These are phyloP conservation scores for Cantharis rufa DNA, from an alignment of 2,888 invertebrate genomes.

Conservation along the genomic window DNA sequence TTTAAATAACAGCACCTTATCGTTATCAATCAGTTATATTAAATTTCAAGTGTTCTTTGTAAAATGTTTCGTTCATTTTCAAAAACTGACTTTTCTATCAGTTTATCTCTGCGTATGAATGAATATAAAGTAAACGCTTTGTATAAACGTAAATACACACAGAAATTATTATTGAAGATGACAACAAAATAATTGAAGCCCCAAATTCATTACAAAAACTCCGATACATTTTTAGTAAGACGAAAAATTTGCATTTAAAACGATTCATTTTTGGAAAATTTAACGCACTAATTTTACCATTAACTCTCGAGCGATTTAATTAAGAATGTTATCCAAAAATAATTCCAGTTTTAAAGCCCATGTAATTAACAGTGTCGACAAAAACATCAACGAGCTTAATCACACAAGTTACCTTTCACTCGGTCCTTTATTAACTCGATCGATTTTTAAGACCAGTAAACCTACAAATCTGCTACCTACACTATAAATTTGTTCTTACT, in stretches of 20 bases:
- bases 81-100: background rate
- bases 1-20: background rate
- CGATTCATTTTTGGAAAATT: background rate
- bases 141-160: background rate
- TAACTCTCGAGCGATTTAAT: background rate
- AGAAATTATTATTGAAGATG: background rate
- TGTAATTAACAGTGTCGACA: background rate
- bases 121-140: background rate
- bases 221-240: background rate
- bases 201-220: background rate
- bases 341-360: background rate
- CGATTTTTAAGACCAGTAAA: background rate
- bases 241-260: background rate
- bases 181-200: background rate
- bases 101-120: background rate
- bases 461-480: background rate
- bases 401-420: background rate
- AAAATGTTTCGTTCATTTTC: background rate
- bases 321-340: background rate
- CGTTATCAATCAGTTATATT: background rate
- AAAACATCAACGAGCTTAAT: background rate
- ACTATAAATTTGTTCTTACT: background rate
- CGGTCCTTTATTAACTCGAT: background rate
- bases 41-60: background rate
- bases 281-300: background rate